Conservation (phyloP, 2,888 invertebrate genomes). For the Stenodera caucasica region DNA sequence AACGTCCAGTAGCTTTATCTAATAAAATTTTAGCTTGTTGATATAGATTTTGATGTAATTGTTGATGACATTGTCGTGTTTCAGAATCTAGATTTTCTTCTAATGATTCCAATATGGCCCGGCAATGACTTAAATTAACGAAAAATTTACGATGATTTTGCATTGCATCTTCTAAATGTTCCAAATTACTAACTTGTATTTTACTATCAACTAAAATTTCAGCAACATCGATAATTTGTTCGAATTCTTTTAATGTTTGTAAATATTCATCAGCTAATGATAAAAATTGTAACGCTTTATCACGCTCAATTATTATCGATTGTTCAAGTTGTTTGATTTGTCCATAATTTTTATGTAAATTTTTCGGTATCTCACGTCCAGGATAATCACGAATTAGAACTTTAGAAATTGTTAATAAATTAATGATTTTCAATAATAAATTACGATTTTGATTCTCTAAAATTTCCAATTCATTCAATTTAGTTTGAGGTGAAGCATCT, state of each 20-base stretch:
- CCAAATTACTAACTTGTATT: slow-evolving; percentile 72
- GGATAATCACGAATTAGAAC: slow-evolving; percentile 70
- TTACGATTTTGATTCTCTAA: slow-evolving; percentile 69
- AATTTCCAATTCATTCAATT: slow-evolving; percentile 70
- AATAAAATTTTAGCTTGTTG: slow-evolving; percentile 74
- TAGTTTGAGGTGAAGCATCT: slow-evolving; percentile 68
- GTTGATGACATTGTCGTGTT: slow-evolving; percentile 72
- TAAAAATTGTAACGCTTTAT: slow-evolving; percentile 73
- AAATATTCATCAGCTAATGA: slow-evolving; percentile 84
- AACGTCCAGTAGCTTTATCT: slow-evolving; percentile 78
- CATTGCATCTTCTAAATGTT: slow-evolving; percentile 85
- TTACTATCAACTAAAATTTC: slow-evolving; percentile 78
- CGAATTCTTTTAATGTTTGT: slow-evolving; percentile 83
- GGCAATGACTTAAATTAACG: slow-evolving; percentile 83
- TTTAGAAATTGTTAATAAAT: slow-evolving; percentile 66
- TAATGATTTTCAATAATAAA: slow-evolving; percentile 63
- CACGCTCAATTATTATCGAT: slow-evolving; percentile 70
- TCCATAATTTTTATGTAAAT: slow-evolving; percentile 68
- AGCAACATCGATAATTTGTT: slow-evolving; percentile 82
- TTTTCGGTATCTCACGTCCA: slow-evolving; percentile 68
- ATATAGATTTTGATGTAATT: slow-evolving; percentile 75
- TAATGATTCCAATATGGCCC: slow-evolving; percentile 81
- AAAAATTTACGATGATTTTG: slow-evolving; percentile 89
- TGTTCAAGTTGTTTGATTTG: slow-evolving; percentile 70
- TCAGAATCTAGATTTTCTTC: slow-evolving; percentile 82